These are phyloP conservation scores for Saxidomus purpurata DNA, from an alignment of 1,140 invertebrate species.

Conservation along the genomic window DNA sequence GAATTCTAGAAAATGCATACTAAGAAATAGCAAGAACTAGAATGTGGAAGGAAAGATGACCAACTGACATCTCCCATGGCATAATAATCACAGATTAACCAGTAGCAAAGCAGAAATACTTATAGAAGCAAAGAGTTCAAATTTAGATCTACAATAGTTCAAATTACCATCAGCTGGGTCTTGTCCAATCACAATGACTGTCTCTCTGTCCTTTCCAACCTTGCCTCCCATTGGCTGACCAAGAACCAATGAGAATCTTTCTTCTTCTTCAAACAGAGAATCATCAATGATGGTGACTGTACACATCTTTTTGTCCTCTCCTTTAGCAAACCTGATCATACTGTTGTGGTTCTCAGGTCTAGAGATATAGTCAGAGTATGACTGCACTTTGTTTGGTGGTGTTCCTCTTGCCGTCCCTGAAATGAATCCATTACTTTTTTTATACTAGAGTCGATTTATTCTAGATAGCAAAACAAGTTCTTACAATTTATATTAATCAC, in stretches of 20 bases:
- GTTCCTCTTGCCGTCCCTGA: conserved; percentile 85
- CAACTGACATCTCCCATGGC: too few species aligned
- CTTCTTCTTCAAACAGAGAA: conserved; percentile 85
- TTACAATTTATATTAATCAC: too few species aligned
- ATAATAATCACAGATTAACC: too few species aligned
- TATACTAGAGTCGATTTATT: too few species aligned
- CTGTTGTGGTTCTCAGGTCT: conserved; percentile 83
- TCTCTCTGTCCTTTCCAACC: conserved; percentile 76
- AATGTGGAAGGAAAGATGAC: too few species aligned
- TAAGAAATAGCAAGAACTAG: too few species aligned
- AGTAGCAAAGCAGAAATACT: too few species aligned
- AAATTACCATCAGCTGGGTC: conserved; percentile 85
- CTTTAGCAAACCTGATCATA: conserved; percentile 84
- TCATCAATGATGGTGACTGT: conserved; percentile 86
- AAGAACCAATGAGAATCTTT: conserved; percentile 85
- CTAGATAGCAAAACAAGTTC: too few species aligned
- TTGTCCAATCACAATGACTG: conserved; percentile 81
- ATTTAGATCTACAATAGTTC: too few species aligned
- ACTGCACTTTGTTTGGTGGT: conserved; percentile 79
- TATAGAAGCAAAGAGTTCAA: too few species aligned
- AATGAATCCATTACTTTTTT: too few species aligned
- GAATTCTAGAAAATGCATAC: too few species aligned
- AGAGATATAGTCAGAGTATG: conserved; percentile 86
- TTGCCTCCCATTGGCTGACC: conserved; percentile 83
- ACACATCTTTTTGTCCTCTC: conserved; percentile 83